phyloP scores from a whole-genome alignment of 2,888 invertebrate species.

The Bimastos eiseni region DNA sequence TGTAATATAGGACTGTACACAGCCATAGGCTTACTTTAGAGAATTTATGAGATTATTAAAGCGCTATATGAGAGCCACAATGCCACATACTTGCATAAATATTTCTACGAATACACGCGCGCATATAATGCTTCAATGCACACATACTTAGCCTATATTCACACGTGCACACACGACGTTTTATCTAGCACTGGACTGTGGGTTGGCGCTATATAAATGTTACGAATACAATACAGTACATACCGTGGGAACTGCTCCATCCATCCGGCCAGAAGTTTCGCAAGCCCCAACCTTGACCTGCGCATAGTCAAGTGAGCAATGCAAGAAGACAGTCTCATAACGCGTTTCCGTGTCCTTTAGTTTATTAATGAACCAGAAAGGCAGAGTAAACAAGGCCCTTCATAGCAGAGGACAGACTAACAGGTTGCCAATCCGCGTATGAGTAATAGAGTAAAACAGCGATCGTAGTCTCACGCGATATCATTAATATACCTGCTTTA shows the following conservation, averaged over 20 bases:
- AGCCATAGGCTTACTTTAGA: too few relatives aligned
- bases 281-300: neutral
- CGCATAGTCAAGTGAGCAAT: neutral
- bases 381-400: neutral
- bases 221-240: neutral
- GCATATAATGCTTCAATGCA: too few relatives aligned
- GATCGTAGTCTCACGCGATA: neutral
- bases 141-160: too few relatives aligned
- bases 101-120: too few relatives aligned
- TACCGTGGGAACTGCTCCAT: conserved; percentile 21
- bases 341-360: neutral
- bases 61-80: too few relatives aligned
- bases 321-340: neutral
- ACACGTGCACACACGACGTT: too few relatives aligned
- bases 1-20: too few relatives aligned
- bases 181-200: too few relatives aligned
- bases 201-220: too few relatives aligned
- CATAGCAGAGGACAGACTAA: neutral
- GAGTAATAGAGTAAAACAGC: too few relatives aligned
- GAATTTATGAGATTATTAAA: too few relatives aligned
- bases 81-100: too few relatives aligned
- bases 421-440: neutral
- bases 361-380: neutral
- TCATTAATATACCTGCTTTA: neutral
- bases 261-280: conserved; percentile 14